phyloP scores from a whole-genome alignment of 2,113 vertebrate species.

The Platichthys stellatus region DNA sequence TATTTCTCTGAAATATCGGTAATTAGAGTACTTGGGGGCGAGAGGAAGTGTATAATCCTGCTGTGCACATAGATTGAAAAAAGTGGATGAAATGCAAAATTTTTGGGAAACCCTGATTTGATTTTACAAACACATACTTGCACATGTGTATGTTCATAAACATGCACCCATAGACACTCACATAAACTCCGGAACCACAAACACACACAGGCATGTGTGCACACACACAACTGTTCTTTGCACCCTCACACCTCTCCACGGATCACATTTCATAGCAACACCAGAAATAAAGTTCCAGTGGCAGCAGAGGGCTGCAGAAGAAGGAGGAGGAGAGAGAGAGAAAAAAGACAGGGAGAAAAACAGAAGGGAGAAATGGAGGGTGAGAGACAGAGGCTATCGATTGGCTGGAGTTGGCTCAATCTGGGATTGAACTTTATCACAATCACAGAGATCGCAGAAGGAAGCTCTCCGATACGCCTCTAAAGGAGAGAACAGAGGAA shows the following conservation, averaged over 20 bases:
- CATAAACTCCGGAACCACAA: too few species aligned
- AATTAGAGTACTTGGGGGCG: not conserved
- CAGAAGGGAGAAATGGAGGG: constrained; percentile 13
- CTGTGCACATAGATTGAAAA: not conserved
- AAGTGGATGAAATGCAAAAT: constrained; percentile 4
- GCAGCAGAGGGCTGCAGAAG: constrained; percentile 41
- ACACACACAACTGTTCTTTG: constrained; percentile 52
- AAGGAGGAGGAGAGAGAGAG: constrained; percentile 18
- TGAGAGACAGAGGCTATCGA: constrained; percentile 50
- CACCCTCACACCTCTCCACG: constrained; percentile 51
- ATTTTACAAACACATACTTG: constrained; percentile 12
- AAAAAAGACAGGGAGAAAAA: constrained; percentile 24
- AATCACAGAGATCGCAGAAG: constrained; percentile 68
- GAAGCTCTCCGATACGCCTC: constrained; percentile 65
- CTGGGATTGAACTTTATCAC: constrained; percentile 70
- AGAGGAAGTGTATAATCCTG: constrained; percentile 4
- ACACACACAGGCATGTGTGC: constrained; percentile 4
- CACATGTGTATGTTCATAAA: not conserved
- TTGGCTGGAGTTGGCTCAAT: constrained; percentile 69
- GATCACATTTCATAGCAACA: constrained; percentile 71
- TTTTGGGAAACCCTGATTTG: constrained; percentile 15
- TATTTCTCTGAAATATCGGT: not conserved
- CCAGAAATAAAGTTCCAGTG: constrained; percentile 69
- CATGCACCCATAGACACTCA: not conserved
- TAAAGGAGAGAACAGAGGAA: constrained; percentile 67